Percentiles rank a stretch among this genome's conserved stretches.
These are phyloP conservation scores for Eulemur macaco DNA, from an alignment of 2,113 vertebrate genomes.

Conservation along the genomic window DNA sequence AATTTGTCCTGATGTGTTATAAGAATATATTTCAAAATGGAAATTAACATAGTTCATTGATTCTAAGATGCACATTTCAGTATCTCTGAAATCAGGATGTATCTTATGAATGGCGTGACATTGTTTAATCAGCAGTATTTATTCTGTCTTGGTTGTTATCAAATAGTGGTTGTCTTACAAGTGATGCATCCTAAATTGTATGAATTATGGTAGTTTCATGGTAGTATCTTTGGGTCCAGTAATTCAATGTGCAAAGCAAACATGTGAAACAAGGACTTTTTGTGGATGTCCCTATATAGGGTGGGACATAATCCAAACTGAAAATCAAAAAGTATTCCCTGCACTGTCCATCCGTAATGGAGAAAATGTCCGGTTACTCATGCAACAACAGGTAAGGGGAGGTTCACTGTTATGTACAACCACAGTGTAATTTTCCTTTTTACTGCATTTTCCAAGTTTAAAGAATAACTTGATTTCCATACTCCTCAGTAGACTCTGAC, in stretches of 20 bases:
- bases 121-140: conserved; percentile 3
- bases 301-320: background rate
- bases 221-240: background rate
- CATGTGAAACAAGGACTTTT: background rate
- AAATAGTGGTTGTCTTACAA: background rate
- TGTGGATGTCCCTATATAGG: background rate
- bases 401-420: background rate
- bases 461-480: background rate
- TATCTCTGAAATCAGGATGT: background rate
- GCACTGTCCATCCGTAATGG: background rate
- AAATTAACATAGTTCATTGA: background rate
- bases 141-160: background rate
- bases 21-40: background rate
- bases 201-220: background rate
- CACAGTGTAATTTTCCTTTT: background rate
- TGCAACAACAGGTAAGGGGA: background rate
- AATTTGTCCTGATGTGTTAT: background rate
- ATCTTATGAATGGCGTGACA: background rate
- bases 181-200: background rate
- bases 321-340: background rate
- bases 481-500: background rate
- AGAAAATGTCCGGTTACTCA: background rate
- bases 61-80: background rate
- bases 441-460: background rate
- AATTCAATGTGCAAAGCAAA: background rate